Conservation (phyloP, 2,113 vertebrate genomes). For the Australoheros scitulus region DNA sequence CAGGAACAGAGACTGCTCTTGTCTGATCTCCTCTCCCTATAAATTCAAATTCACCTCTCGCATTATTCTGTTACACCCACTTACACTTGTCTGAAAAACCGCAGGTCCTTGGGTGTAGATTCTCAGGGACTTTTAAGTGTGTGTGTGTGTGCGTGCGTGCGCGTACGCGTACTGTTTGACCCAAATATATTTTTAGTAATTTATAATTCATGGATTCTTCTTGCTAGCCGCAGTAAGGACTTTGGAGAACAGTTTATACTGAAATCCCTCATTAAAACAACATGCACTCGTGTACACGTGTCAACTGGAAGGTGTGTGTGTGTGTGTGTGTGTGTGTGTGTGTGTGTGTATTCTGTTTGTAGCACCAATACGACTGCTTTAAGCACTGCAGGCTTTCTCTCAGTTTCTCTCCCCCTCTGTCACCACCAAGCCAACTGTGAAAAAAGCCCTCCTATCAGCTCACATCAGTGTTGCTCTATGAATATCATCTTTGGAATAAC, state of each 20-base stretch:
- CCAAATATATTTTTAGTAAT: conserved; percentile 31
- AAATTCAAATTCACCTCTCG: not conserved
- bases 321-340: not conserved
- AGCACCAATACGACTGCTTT: not conserved
- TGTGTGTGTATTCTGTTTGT: not conserved
- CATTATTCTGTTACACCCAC: not conserved
- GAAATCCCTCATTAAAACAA: conserved; percentile 16
- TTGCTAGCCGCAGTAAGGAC: not conserved
- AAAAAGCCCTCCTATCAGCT: not conserved
- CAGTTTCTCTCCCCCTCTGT: not conserved
- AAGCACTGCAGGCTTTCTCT: not conserved
- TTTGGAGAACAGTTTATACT: conserved; percentile 1
- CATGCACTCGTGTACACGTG: not conserved
- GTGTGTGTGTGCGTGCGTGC: not conserved
- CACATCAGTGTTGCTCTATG: conserved; percentile 12
- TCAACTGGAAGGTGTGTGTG: not conserved
- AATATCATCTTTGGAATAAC: not conserved
- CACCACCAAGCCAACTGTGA: not conserved
- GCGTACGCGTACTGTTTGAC: not conserved
- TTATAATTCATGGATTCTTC: conserved; percentile 38
- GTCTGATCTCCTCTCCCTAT: not conserved
- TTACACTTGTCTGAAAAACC: not conserved
- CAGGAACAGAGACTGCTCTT: not conserved
- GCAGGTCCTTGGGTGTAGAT: not conserved
- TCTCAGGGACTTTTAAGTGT: not conserved